Percentiles rank a stretch among this genome's conserved stretches.
Evolutionary conservation across 2,888 invertebrate genomes (phyloP).

Genomic region (Microdon myrmicae): DNA sequence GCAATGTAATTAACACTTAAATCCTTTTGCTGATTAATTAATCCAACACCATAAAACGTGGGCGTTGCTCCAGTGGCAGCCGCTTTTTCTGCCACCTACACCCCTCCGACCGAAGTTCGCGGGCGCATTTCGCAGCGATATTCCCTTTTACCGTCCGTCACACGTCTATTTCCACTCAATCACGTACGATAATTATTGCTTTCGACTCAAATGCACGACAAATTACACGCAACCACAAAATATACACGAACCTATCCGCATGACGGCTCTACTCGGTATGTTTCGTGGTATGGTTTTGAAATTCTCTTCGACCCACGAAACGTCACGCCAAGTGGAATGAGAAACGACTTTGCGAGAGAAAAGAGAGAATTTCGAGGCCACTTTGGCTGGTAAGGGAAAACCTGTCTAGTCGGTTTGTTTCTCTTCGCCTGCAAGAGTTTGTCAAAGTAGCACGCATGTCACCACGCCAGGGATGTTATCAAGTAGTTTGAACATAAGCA

Average conservation of each 20-base stretch:
- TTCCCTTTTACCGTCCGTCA: conserved; percentile 10
- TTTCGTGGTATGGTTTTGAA: conserved; percentile 32
- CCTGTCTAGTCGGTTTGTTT: too few species aligned
- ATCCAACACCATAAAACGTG: conserved; percentile 35
- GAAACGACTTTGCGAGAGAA: too few species aligned
- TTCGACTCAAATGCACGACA: conserved; percentile 1
- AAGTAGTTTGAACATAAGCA: too few species aligned
- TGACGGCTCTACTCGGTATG: conserved; percentile 47
- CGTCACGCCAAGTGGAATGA: neutral
- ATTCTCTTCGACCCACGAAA: conserved; percentile 43
- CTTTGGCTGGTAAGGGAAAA: too few species aligned
- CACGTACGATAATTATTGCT: conserved; percentile 4
- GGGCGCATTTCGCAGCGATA: conserved; percentile 1
- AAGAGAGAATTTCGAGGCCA: too few species aligned
- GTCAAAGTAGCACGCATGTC: too few species aligned
- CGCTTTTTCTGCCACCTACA: neutral
- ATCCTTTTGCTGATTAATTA: conserved; percentile 46
- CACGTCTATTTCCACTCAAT: conserved; percentile 11
- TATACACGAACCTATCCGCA: conserved; percentile 31
- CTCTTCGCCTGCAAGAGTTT: too few species aligned
- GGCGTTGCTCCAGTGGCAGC: conserved; percentile 2
- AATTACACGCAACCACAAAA: conserved; percentile 13
- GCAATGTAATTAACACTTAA: conserved; percentile 48
- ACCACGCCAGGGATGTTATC: too few species aligned
- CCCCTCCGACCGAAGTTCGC: neutral